Evolutionary conservation across 1,140 invertebrate genomes (phyloP), one percentile per base, ranked within the genome.

Genomic region (Laodelphax striatellus): DNA sequence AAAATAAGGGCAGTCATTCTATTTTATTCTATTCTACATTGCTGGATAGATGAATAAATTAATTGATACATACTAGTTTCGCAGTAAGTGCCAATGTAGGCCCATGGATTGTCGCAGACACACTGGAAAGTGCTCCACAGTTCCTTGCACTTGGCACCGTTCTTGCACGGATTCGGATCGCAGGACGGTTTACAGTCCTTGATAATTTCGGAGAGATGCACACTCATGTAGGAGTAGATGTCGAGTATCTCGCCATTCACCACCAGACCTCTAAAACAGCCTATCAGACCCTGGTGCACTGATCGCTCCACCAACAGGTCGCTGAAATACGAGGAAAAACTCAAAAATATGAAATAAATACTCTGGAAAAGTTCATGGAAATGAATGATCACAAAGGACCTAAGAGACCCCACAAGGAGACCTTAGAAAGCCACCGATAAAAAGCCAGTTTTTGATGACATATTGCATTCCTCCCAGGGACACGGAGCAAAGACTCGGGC

Each of bases 101-200:
- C 90, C 88, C 90, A 92, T 43, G 82, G 83, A 75, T 96, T 95
- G 67, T 85, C 83, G 74, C 89, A 92, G 58, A 91, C 86, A 70
- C 93, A 96, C 67, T 89, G 83, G 70, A 94, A 95, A 13, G 85
- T 87, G 43, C 89, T 92, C 93, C 93, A 97, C 1, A 90, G 77
- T 73, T 97, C 93, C 64, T 91, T 87, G 73, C 93, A 97, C 61
- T 81, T 83, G 0, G 89, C 92, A 31, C 86, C 89, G 72, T 97
- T 94, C 74, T 89, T 82, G 72, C 93, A 97, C 19, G 93, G 92
- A 70, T 94, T 93, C 0, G 92, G 90, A 64, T 92, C 89, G 75
- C 93, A 97, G 0, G 89, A 93, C 5, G 92, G 91, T 70, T 90
- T 91, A 70, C 93, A 97, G 70, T 93, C 90, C 71, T 88, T 89